These are phyloP conservation scores for Ptyas mucosa DNA, from an alignment of 2,113 vertebrate genomes.

Conservation along the genomic window DNA sequence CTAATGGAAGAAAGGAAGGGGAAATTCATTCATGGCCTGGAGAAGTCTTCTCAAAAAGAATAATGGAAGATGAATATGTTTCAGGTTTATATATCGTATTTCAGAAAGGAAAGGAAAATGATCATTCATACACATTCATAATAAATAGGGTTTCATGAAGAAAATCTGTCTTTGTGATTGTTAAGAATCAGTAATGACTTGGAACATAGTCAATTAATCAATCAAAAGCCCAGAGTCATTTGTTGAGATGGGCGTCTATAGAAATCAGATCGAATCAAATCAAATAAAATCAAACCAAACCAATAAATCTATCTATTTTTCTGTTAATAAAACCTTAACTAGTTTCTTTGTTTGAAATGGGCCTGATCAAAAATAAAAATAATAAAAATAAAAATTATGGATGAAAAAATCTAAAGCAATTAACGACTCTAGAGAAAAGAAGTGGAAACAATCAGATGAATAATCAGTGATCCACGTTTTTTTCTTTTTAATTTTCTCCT, in stretches of 20 bases:
- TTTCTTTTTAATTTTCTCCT: not conserved
- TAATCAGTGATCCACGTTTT: not conserved
- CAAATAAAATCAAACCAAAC: no score
- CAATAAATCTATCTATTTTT: not conserved
- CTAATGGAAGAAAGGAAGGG: no score
- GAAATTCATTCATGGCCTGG: no score
- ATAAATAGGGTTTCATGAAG: not conserved
- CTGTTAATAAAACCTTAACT: not conserved
- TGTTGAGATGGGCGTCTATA: no score
- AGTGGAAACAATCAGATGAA: slow-evolving; percentile 5
- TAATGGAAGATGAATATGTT: no score
- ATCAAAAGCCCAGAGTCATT: no score
- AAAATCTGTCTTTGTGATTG: not conserved
- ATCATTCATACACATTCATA: no score
- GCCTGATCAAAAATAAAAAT: not conserved
- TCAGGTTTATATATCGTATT: no score
- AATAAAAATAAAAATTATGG: not conserved
- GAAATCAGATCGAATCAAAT: no score
- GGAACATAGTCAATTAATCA: not conserved
- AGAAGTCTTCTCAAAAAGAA: no score
- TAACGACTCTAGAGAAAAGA: not conserved
- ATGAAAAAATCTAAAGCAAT: slow-evolving; percentile 6
- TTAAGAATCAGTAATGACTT: not conserved
- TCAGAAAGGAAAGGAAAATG: no score
- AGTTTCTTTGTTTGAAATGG: slow-evolving; percentile 10